Evolutionary conservation across 2,888 invertebrate genomes (phyloP).

Genomic region (Hemicrepidius hirtus): DNA sequence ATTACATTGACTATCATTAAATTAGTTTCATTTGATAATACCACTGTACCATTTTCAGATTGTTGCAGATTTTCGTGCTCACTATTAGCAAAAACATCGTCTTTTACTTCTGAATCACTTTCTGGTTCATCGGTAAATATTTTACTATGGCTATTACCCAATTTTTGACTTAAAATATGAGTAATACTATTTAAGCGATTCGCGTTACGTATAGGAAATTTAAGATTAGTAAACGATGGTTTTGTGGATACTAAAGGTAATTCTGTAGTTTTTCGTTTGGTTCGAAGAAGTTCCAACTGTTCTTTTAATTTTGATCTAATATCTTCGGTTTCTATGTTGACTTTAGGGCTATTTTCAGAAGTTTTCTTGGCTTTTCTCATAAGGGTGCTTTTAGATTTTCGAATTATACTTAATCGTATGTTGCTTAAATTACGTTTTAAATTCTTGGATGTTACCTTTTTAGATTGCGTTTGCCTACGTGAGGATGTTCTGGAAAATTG

Average conservation of each 20-base stretch:
- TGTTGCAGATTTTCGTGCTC: background rate
- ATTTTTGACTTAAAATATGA: background rate
- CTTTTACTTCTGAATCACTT: background rate
- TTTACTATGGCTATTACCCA: background rate
- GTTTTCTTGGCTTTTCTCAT: background rate
- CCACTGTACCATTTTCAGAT: background rate
- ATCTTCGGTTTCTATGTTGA: constrained; percentile 52
- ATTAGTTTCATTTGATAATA: constrained; percentile 48
- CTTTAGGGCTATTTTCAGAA: background rate
- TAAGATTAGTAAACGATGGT: background rate
- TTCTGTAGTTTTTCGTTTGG: constrained; percentile 37
- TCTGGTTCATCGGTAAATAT: background rate
- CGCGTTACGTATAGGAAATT: background rate
- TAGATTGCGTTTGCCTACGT: no score
- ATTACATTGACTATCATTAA: constrained; percentile 60
- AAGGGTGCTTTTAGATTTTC: background rate
- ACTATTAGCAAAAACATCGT: background rate
- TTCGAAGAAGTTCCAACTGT: constrained; percentile 58
- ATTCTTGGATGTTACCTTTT: no score
- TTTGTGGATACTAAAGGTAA: background rate
- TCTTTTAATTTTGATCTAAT: constrained; percentile 57
- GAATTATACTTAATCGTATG: constrained; percentile 1
- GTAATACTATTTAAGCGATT: constrained; percentile 25
- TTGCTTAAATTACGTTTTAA: background rate
- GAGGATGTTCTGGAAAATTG: background rate